phyloP scores from a whole-genome alignment of 2,888 invertebrate genomes.

The Coelopa pilipes region DNA sequence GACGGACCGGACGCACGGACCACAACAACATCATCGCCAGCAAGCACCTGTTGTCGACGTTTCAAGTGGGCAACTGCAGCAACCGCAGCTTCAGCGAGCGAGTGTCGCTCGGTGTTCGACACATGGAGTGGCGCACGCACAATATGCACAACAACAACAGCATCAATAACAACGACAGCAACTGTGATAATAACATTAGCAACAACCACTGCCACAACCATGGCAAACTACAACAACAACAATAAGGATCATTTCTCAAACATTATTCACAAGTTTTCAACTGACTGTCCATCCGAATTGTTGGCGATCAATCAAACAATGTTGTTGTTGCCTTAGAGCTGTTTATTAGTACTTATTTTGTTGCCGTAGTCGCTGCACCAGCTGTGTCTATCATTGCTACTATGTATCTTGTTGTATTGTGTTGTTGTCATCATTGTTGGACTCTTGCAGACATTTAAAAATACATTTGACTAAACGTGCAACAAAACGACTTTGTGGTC shows the following conservation, averaged over 20 bases:
- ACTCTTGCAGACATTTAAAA: constrained; percentile 43
- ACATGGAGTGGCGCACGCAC: constrained; percentile 38
- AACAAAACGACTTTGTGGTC: background rate
- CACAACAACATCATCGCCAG: background rate
- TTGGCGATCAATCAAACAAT: constrained; percentile 57
- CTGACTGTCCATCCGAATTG: constrained; percentile 49
- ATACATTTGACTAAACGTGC: constrained; percentile 38
- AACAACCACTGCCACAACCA: constrained; percentile 44
- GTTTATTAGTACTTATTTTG: constrained; percentile 18
- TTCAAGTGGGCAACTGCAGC: background rate
- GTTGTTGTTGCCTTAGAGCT: constrained; percentile 23
- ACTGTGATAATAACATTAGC: constrained; percentile 40
- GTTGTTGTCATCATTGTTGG: constrained; percentile 34
- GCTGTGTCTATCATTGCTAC: background rate
- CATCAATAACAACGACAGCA: constrained; percentile 42
- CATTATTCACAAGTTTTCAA: constrained; percentile 44
- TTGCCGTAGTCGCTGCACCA: constrained; percentile 46
- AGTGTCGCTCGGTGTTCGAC: constrained; percentile 18
- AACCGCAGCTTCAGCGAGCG: constrained; percentile 41
- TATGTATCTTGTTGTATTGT: constrained; percentile 19
- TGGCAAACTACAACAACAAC: constrained; percentile 34
- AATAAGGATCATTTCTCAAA: constrained; percentile 42
- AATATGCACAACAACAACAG: constrained; percentile 46
- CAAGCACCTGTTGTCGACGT: background rate
- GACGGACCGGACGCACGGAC: background rate